A percentile compares a stretch with the other conserved stretches of the same genome.
phyloP scores from a whole-genome alignment of 2,888 invertebrate species.

The Plebejus argus region DNA sequence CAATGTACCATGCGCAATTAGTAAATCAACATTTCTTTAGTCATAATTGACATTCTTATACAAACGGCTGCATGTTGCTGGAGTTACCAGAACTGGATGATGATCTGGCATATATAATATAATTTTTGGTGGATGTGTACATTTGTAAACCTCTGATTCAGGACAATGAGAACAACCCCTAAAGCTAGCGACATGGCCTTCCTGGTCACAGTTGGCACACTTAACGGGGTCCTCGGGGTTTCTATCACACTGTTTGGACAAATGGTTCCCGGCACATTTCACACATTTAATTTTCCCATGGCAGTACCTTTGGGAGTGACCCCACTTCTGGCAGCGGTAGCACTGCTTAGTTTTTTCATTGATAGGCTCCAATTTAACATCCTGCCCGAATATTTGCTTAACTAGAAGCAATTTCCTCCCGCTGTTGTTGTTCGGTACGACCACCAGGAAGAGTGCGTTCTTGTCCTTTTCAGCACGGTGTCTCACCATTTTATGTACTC shows the following conservation, averaged over 20 bases:
- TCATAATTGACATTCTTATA: background rate
- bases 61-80: background rate
- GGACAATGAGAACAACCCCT: background rate
- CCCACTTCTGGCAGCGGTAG: conserved; percentile 65
- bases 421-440: conserved; percentile 49
- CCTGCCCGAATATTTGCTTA: conserved; percentile 49
- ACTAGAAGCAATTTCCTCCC: conserved; percentile 52
- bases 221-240: conserved; percentile 30
- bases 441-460: conserved; percentile 1
- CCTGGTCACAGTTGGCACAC: background rate
- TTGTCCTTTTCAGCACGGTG: conserved; percentile 1
- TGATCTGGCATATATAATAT: background rate
- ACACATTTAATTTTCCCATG: conserved; percentile 59
- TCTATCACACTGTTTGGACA: conserved; percentile 54
- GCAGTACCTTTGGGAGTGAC: conserved; percentile 56
- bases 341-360: conserved; percentile 51
- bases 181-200: background rate
- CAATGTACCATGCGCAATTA: background rate
- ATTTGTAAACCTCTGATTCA: background rate
- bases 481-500: conserved; percentile 49
- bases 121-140: background rate
- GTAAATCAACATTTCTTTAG: background rate
- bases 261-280: conserved; percentile 60
- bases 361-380: conserved; percentile 58
- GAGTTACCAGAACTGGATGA: background rate